Percentiles rank a stretch among this genome's conserved stretches.
phyloP scores from a whole-genome alignment of 2,888 invertebrate species.

The Caenorhabditis sp. region DNA sequence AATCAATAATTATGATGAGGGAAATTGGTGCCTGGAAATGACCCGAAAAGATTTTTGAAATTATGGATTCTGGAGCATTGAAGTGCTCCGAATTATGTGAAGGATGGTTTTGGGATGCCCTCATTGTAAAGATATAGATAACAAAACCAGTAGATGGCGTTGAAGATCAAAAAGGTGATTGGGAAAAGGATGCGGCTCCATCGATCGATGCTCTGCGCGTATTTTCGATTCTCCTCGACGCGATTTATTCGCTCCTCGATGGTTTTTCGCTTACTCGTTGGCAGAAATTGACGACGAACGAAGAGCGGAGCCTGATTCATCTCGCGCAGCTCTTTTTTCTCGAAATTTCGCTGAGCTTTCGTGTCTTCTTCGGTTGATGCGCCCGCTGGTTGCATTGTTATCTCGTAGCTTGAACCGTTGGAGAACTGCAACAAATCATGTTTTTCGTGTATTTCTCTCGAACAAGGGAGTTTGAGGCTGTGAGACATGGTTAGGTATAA shows the following conservation, averaged over 20 bases:
- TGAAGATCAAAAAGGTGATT: constrained; percentile 62
- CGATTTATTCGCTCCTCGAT: constrained; percentile 56
- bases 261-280: constrained; percentile 49
- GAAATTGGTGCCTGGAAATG: background rate
- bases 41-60: too few relatives aligned
- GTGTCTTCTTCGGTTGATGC: background rate
- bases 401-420: constrained; percentile 45
- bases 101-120: constrained; percentile 17
- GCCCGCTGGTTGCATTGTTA: constrained; percentile 28
- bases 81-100: background rate
- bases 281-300: constrained; percentile 45
- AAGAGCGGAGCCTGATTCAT: constrained; percentile 53
- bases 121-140: constrained; percentile 53
- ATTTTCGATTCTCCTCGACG: constrained; percentile 58
- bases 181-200: constrained; percentile 61
- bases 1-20: too few relatives aligned
- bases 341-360: constrained; percentile 36
- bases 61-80: background rate
- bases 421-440: constrained; percentile 16
- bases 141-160: constrained; percentile 64
- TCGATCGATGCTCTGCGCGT: constrained; percentile 58
- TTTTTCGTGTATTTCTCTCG: background rate
- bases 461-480: too few relatives aligned
- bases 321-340: constrained; percentile 55
- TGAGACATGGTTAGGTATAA: too few relatives aligned